Evolutionary conservation across 2,113 vertebrate species (phyloP).

Genomic region (Bujurquina vittata): DNA sequence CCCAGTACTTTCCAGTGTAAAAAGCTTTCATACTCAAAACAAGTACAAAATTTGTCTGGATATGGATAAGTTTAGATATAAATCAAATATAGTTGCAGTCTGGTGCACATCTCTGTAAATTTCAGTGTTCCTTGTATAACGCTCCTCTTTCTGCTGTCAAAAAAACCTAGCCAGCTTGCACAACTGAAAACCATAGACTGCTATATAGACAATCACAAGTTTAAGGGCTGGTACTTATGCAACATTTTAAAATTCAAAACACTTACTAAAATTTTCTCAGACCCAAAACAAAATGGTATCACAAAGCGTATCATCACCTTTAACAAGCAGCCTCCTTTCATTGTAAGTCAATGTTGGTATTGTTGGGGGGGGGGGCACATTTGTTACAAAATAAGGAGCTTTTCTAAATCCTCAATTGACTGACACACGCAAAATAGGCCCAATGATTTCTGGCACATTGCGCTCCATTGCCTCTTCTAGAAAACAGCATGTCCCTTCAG

Average conservation of each 20-base stretch:
- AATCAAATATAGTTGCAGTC: neutral
- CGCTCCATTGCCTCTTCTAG: neutral
- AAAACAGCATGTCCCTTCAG: constrained; percentile 13
- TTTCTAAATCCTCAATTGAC: constrained; percentile 72
- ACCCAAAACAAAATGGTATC: neutral
- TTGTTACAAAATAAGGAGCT: constrained; percentile 60
- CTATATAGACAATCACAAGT: neutral
- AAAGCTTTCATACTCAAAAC: neutral
- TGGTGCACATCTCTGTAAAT: neutral
- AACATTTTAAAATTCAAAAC: neutral
- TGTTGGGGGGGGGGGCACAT: neutral
- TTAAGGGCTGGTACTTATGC: neutral
- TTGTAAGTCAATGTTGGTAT: constrained; percentile 13
- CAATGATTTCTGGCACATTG: constrained; percentile 31
- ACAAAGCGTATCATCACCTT: neutral
- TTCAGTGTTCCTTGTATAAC: neutral
- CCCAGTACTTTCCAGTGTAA: neutral
- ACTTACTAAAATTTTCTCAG: neutral
- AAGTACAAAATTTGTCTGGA: neutral
- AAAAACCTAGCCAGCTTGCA: neutral
- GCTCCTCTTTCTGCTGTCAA: too few species aligned
- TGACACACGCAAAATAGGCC: constrained; percentile 53
- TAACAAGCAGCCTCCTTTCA: neutral
- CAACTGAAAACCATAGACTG: neutral
- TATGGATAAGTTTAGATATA: neutral